Base-by-base conservation (phyloP, 2,113 vertebrate species). In the Antennarius striatus region DNA sequence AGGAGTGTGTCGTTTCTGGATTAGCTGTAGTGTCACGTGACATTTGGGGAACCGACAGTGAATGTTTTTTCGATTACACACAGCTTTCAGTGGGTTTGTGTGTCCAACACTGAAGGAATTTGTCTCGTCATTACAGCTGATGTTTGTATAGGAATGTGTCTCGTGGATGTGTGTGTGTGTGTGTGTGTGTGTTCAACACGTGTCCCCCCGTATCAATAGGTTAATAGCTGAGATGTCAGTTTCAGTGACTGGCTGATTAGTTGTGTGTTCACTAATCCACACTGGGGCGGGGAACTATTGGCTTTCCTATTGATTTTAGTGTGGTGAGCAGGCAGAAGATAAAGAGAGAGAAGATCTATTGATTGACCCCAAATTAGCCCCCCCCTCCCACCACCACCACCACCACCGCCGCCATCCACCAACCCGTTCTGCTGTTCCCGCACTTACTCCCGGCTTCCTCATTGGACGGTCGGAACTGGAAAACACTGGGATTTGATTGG, bases 301-400 rank as follows among this genome's bases (percentile, higher is more conserved):
- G 91, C 92, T 93, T 87, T 73, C 73, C 79, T 89, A 94, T 94
- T 93, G 92, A 94, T 93, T 93, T 92, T 91, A 90, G 87, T 77
- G 83, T 88, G 75, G 87, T 80, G 84, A 89, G 90, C 87, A 89
- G 88, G 84, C 86, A 91, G 91, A 92, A 90, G 88, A 91, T 90
- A 88, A 88, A 91, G 90, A 86, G 89, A 91, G 89, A 86, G 85
- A 82, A 90, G 87, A 90, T 92, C 83, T 93, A 94, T 94, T 92
- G 93, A 94, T 92, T 93, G 92, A 94, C 93, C 93, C 91, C 88
- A 93, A 93, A 93, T 93, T 93, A 93, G 91, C 90, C 91, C 88
- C 79, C 83, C 71, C 57, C n/a, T n/a, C 42, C 42, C 52, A 43
- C 36, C 42, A 51, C 67, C 79, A 5, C 67, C 63, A 71, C 80